These are phyloP conservation scores for Cataglyphis livida DNA, from an alignment of 2,888 invertebrate species.

Conservation along the genomic window DNA sequence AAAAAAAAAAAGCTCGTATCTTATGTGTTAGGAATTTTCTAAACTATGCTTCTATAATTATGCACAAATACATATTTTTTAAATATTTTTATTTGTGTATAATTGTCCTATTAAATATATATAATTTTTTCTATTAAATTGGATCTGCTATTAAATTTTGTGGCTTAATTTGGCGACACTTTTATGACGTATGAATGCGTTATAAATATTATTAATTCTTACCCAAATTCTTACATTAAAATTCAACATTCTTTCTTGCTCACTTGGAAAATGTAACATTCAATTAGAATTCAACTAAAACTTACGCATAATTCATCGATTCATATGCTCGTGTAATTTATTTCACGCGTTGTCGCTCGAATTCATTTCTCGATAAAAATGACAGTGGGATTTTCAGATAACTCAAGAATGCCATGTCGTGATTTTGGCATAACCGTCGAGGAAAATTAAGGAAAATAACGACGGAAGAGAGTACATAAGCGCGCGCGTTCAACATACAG, in stretches of 20 bases:
- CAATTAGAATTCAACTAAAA: constrained; percentile 11
- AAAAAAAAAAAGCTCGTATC: too few relatives aligned
- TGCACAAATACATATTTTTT: background rate
- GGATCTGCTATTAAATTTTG: background rate
- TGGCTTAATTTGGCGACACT: background rate
- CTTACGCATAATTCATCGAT: constrained; percentile 60
- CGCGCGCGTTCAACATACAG: constrained; percentile 39
- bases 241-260: background rate
- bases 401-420: background rate
- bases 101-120: background rate
- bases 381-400: constrained; percentile 13
- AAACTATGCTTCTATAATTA: background rate
- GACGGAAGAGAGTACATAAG: constrained; percentile 31
- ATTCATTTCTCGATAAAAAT: constrained; percentile 9
- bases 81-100: background rate
- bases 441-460: constrained; percentile 32
- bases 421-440: background rate
- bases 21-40: background rate
- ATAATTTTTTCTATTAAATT: background rate
- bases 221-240: background rate
- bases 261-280: constrained; percentile 7
- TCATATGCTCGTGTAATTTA: constrained; percentile 25
- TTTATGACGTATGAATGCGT: background rate
- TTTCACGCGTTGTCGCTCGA: constrained; percentile 24
- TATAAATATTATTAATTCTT: constrained; percentile 6